Conservation (phyloP, 2,113 vertebrate genomes). For the Chionodraco myersi region DNA sequence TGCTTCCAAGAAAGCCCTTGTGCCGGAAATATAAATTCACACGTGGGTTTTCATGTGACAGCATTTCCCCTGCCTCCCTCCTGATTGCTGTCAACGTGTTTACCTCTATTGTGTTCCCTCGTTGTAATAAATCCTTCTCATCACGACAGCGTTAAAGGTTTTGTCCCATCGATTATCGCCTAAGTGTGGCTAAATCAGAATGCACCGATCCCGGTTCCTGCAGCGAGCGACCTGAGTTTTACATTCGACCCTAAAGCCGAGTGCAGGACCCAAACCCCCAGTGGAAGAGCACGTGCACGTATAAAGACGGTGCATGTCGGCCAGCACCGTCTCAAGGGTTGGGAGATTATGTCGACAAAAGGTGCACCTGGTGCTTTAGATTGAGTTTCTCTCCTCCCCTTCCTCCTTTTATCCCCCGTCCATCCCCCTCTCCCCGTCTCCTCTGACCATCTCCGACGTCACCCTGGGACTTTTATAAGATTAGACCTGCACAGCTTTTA, state of each 20-base stretch:
- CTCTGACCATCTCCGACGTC: slow-evolving; percentile 73
- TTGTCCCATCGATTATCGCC: slow-evolving; percentile 34
- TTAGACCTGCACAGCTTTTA: slow-evolving; percentile 72
- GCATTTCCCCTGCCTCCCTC: slow-evolving; percentile 3
- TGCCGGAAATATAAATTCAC: background rate
- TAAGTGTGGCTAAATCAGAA: slow-evolving; percentile 31
- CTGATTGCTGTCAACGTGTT: slow-evolving; percentile 4
- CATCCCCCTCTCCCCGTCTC: slow-evolving; percentile 72
- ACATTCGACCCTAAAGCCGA: slow-evolving; percentile 56
- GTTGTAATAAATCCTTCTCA: background rate
- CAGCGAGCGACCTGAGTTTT: slow-evolving; percentile 50
- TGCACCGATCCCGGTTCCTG: slow-evolving; percentile 1
- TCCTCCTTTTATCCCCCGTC: slow-evolving; percentile 68
- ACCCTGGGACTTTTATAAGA: slow-evolving; percentile 82
- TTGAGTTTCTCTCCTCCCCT: slow-evolving; percentile 82
- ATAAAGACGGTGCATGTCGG: slow-evolving; percentile 75
- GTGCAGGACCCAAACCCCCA: slow-evolving; percentile 52
- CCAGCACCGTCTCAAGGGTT: slow-evolving; percentile 79
- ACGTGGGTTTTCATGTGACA: slow-evolving; percentile 29
- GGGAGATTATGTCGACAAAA: slow-evolving; percentile 83
- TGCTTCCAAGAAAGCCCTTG: slow-evolving; percentile 43
- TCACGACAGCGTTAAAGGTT: slow-evolving; percentile 7
- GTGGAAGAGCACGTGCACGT: slow-evolving; percentile 62
- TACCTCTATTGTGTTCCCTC: background rate
- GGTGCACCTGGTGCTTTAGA: slow-evolving; percentile 85